Percentiles rank a stretch among this genome's conserved stretches.
Conservation (phyloP, 2,113 vertebrate genomes). For the Lethenteron camtschaticum region DNA sequence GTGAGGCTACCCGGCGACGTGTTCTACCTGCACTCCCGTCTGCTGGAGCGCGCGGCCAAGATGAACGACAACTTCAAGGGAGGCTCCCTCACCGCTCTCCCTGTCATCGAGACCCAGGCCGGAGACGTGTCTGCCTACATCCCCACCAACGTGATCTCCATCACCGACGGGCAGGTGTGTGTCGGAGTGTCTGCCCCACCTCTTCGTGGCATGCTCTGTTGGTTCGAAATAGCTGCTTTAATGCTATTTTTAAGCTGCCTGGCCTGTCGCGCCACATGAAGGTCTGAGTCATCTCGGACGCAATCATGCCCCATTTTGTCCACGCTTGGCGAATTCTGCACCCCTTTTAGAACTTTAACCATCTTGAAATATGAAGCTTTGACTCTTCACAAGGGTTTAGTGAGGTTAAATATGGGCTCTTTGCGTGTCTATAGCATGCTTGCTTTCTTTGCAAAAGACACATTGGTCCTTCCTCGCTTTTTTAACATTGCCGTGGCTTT, state of each 20-base stretch:
- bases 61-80: slow-evolving; percentile 92
- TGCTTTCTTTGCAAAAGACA: too few species aligned
- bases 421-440: too few species aligned
- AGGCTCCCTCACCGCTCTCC: slow-evolving; percentile 78
- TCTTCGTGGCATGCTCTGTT: background rate
- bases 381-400: too few species aligned
- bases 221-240: background rate
- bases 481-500: too few species aligned
- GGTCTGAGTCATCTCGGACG: too few species aligned
- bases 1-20: slow-evolving; percentile 93
- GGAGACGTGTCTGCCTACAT: slow-evolving; percentile 98
- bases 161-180: slow-evolving; percentile 73
- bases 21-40: slow-evolving; percentile 90
- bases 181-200: slow-evolving; percentile 12
- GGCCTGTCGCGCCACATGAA: background rate
- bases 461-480: too few species aligned
- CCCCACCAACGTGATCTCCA: slow-evolving; percentile 96
- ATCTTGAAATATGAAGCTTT: too few species aligned
- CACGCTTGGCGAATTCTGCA: too few species aligned
- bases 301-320: too few species aligned
- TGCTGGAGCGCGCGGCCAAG: slow-evolving; percentile 89
- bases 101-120: slow-evolving; percentile 95
- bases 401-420: too few species aligned
- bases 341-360: too few species aligned
- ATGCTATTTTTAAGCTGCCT: background rate